Evolutionary conservation across 2,888 invertebrate genomes (phyloP).

Genomic region (Hirtodrosophila duncani): DNA sequence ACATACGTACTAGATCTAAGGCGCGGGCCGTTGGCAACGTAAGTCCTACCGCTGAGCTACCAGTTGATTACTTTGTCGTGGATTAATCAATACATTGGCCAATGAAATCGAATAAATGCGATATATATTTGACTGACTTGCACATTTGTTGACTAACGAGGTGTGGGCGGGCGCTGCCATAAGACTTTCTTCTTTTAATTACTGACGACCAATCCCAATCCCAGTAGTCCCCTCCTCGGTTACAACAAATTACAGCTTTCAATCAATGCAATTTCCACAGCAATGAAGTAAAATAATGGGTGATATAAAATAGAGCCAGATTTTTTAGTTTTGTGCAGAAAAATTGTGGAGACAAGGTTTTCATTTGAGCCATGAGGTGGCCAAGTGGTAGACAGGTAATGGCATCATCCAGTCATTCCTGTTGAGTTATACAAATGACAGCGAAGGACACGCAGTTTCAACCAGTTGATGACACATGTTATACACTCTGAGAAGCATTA

Average conservation of each 20-base stretch:
- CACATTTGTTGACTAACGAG: constrained; percentile 30
- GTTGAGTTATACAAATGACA: no score
- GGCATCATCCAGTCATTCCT: no score
- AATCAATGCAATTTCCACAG: constrained; percentile 53
- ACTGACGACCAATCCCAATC: constrained; percentile 11
- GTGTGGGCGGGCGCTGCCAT: background rate
- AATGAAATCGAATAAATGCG: constrained; percentile 37
- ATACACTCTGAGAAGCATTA: no score
- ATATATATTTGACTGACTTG: constrained; percentile 20
- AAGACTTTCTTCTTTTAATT: constrained; percentile 41
- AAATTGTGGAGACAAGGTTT: no score
- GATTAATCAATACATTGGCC: constrained; percentile 65
- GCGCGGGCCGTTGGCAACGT: constrained; percentile 2
- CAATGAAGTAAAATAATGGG: constrained; percentile 16
- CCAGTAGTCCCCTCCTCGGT: constrained; percentile 25
- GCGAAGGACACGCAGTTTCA: no score
- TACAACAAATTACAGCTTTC: constrained; percentile 59
- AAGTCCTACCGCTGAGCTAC: constrained; percentile 6
- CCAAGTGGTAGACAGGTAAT: no score
- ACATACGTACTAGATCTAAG: no score
- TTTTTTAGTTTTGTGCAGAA: no score
- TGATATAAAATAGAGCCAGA: constrained; percentile 13
- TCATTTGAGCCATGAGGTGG: no score
- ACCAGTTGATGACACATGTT: no score
- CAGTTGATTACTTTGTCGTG: constrained; percentile 61